Percentiles rank a stretch among this genome's conserved stretches.
Evolutionary conservation across 2,113 vertebrate genomes (phyloP).

Genomic region (Paramormyrops kingsleyae): DNA sequence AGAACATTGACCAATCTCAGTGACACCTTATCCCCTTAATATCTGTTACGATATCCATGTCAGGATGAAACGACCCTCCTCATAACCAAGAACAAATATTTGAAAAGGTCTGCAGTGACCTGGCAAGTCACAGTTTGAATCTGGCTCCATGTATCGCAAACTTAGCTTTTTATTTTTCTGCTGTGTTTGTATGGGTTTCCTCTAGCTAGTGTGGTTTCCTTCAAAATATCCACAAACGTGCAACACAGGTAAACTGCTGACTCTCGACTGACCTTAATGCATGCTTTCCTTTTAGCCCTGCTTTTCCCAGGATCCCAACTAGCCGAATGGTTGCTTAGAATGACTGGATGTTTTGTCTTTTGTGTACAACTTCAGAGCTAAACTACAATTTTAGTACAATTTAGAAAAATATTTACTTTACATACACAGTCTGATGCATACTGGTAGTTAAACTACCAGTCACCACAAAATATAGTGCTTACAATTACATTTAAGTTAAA

Average conservation of each 20-base stretch:
- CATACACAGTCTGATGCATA: not conserved
- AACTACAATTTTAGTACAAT: not conserved
- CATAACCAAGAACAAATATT: not conserved
- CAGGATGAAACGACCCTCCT: not conserved
- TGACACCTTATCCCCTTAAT: not conserved
- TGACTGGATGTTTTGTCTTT: not conserved
- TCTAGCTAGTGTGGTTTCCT: not conserved
- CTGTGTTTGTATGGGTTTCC: not conserved
- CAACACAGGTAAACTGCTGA: not conserved
- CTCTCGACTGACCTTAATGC: not conserved
- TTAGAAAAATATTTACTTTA: not conserved
- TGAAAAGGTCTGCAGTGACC: not conserved
- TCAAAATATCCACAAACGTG: not conserved
- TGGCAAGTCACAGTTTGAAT: not conserved
- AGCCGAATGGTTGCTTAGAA: not conserved
- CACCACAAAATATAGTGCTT: not conserved
- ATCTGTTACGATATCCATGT: not conserved
- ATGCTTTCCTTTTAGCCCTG: not conserved
- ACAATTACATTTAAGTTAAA: not conserved
- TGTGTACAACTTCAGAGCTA: not conserved
- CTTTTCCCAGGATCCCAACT: not conserved
- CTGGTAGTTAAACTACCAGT: not conserved
- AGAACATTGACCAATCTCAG: not conserved
- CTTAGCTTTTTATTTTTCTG: not conserved
- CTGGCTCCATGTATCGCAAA: not conserved